These are phyloP conservation scores for Bombus superbus DNA, from an alignment of 1,140 invertebrate species.

Conservation along the genomic window DNA sequence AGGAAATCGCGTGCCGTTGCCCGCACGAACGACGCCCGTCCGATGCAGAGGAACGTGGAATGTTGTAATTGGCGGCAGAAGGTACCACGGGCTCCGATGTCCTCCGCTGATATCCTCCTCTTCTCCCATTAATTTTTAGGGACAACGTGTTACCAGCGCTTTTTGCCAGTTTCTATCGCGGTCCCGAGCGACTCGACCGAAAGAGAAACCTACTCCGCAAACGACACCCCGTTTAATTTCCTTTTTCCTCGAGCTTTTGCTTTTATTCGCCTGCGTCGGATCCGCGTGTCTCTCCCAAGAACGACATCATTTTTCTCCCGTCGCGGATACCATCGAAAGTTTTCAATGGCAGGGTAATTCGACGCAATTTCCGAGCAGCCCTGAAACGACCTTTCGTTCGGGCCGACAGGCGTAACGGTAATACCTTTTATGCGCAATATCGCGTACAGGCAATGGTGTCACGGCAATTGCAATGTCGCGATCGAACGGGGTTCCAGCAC, in stretches of 20 bases:
- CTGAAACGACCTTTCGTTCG: constrained; percentile 9
- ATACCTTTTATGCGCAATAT: constrained; percentile 31
- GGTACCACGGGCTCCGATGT: constrained; percentile 77
- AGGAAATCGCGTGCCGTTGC: constrained; percentile 72
- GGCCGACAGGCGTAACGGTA: constrained; percentile 14
- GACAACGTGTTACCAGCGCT: constrained; percentile 46
- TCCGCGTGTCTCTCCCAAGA: background rate
- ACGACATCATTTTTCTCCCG: constrained; percentile 1
- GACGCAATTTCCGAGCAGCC: background rate
- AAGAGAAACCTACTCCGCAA: background rate
- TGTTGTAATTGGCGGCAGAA: constrained; percentile 77
- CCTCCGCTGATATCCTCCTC: constrained; percentile 58
- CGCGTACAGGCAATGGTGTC: constrained; percentile 50
- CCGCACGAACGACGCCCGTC: constrained; percentile 55
- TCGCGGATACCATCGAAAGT: background rate
- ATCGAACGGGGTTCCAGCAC: constrained; percentile 34
- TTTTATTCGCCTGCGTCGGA: background rate
- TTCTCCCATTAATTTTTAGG: constrained; percentile 38
- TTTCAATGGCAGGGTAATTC: background rate
- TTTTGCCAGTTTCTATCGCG: constrained; percentile 32
- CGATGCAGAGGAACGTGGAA: constrained; percentile 63
- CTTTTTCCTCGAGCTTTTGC: background rate
- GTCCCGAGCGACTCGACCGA: background rate
- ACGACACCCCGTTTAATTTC: constrained; percentile 16
- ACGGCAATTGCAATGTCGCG: constrained; percentile 48